Evolutionary conservation across 2,888 invertebrate species (phyloP), one percentile per base, ranked within the genome.

Genomic region (Tetanocera ferruginea): DNA sequence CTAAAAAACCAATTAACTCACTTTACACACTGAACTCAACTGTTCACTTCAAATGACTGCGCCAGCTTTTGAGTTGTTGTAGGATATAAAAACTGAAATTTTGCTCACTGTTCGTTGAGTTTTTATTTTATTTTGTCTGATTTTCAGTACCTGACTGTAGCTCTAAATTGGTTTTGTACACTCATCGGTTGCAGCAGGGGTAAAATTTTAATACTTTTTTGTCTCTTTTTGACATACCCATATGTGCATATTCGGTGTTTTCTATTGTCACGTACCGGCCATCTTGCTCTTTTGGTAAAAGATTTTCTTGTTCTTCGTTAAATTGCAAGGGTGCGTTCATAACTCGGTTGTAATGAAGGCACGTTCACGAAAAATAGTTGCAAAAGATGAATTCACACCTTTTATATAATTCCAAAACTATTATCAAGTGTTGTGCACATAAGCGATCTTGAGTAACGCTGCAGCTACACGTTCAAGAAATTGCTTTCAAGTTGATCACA

Each of bases 1-100:
- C 1, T 28, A n/a, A 28, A 64, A 31, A 64, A 17, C 49, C 55
- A 69, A 69, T 31, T 28, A 60, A 76, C 76, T 76, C 81, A 82
- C 82, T 82, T 80, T 80, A 66, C 80, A 82, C 82, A 76, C 76
- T 79, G 82, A 82, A 78, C 76, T 79, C 80, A 82, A 79, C 79
- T 78, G 77, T 81, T 78, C 79, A 79, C 81, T 79, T 76, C 78
- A 80, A 82, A 82, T 82, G 81, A 80, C 70, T 81, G 77, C 31
- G 60, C 19, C 23, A 19, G n/a, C 31, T 57, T 75, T 55, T 52
- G 66, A 49, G 62, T 64, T 73, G 62, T 73, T 62, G 60, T 51
- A 51, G 6, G 60, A 37, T 55, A 49, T 70, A 37, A 34, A 62
- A 37, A 62, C 34, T 37, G 57, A 19, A 64, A 49, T 43, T 67